Evolutionary conservation across 2,797 vertebrate genomes (phyloP).

Genomic region (Girardinus metallicus): DNA sequence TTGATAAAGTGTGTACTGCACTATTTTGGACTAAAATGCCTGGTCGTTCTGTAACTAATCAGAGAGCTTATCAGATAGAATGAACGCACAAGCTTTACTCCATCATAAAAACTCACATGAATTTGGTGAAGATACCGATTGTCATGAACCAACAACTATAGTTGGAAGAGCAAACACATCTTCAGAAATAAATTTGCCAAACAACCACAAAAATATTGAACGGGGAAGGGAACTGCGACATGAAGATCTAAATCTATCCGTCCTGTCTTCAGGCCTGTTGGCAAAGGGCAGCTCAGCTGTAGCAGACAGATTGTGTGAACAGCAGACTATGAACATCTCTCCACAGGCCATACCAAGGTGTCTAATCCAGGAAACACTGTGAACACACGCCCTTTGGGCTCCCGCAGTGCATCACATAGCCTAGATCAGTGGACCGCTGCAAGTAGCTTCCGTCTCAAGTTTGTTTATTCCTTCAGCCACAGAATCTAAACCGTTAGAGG

Average conservation of each 20-base stretch:
- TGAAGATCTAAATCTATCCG: slow-evolving; percentile 77
- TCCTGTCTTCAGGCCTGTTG: slow-evolving; percentile 74
- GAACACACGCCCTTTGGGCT: slow-evolving; percentile 79
- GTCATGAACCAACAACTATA: neutral
- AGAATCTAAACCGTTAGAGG: slow-evolving; percentile 4
- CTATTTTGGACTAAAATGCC: slow-evolving; percentile 50
- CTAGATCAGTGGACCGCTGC: slow-evolving; percentile 37
- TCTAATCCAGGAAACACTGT: slow-evolving; percentile 82
- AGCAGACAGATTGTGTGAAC: slow-evolving; percentile 79
- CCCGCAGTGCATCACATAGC: slow-evolving; percentile 56
- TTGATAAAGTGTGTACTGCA: slow-evolving; percentile 70
- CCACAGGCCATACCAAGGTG: slow-evolving; percentile 81
- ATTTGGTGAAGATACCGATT: neutral
- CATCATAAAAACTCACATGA: neutral
- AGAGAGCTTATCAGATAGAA: slow-evolving; percentile 32
- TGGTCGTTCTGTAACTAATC: slow-evolving; percentile 41
- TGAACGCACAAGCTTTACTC: neutral
- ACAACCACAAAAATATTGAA: slow-evolving; percentile 21
- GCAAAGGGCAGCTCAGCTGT: slow-evolving; percentile 82
- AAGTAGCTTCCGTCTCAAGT: slow-evolving; percentile 37
- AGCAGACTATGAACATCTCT: slow-evolving; percentile 77
- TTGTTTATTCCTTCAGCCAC: slow-evolving; percentile 10
- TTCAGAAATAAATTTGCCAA: neutral
- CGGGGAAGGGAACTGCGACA: slow-evolving; percentile 52
- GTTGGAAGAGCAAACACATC: neutral